Conservation (phyloP, 2,113 vertebrate species). For the Ictalurus furcatus region DNA sequence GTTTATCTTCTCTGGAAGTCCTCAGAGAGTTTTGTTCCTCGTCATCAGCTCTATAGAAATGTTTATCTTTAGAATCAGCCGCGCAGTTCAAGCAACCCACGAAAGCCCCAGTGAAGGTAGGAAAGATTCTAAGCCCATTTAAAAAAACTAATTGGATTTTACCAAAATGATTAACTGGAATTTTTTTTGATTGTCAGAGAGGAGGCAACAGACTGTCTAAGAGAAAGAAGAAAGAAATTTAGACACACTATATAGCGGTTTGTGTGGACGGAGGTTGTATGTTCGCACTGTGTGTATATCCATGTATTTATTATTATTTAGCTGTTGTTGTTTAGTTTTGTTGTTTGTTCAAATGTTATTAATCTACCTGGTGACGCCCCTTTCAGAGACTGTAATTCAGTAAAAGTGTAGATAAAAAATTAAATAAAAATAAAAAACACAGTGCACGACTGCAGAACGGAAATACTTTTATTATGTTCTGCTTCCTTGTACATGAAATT, state of each 20-base stretch:
- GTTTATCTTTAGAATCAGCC: conserved; percentile 64
- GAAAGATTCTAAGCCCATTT: conserved; percentile 28
- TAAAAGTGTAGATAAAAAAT: background rate
- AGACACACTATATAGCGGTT: background rate
- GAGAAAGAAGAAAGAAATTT: conserved; percentile 57
- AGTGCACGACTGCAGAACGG: background rate
- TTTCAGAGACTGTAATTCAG: background rate
- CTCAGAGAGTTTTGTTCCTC: background rate
- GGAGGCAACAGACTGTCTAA: conserved; percentile 49
- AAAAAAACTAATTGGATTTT: background rate
- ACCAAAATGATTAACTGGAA: background rate
- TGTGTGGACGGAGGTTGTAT: background rate
- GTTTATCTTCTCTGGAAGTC: background rate
- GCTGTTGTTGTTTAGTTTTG: background rate
- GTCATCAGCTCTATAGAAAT: background rate
- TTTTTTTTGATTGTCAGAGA: conserved; percentile 1
- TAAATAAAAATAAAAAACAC: background rate
- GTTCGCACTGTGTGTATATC: background rate
- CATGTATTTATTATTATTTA: background rate
- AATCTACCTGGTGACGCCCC: background rate
- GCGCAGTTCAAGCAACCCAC: conserved; percentile 73
- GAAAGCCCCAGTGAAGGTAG: conserved; percentile 65
- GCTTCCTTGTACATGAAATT: background rate
- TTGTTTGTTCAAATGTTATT: background rate
- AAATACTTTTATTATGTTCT: background rate